Evolutionary conservation across 2,797 vertebrate species (phyloP).

Genomic region (Pangasius mekongensis): DNA sequence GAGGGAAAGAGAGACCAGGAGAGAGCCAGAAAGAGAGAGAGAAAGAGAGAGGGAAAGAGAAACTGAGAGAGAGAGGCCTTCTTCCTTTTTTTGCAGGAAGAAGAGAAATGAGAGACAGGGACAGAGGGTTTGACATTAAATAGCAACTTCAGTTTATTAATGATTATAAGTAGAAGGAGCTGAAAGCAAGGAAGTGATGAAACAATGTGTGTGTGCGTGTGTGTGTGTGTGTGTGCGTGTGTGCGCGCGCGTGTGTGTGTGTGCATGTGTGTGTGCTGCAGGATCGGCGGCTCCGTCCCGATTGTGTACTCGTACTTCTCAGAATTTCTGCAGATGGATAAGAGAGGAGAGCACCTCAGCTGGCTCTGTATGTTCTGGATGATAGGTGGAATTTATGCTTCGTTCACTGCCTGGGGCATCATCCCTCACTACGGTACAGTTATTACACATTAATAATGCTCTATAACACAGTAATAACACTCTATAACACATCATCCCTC

Average conservation of each 20-base stretch:
- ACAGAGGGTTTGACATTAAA: background rate
- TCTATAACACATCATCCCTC: background rate
- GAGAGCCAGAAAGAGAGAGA: too few relatives aligned
- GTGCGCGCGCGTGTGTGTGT: slow-evolving; percentile 10
- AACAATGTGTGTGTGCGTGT: slow-evolving; percentile 10
- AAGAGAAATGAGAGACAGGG: background rate
- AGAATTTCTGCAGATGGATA: slow-evolving; percentile 94
- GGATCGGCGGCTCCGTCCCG: slow-evolving; percentile 91
- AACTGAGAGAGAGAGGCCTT: background rate
- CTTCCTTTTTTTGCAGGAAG: background rate
- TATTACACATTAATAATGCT: background rate
- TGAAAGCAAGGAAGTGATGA: background rate
- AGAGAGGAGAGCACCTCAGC: slow-evolving; percentile 94
- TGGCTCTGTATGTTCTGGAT: slow-evolving; percentile 99
- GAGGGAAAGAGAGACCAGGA: background rate
- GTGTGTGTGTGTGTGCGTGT: slow-evolving; percentile 19
- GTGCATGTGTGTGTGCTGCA: slow-evolving; percentile 61
- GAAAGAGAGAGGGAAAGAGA: too few relatives aligned
- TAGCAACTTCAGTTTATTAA: background rate
- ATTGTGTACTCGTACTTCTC: slow-evolving; percentile 97
- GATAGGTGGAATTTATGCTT: slow-evolving; percentile 93
- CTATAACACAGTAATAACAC: background rate
- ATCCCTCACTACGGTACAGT: slow-evolving; percentile 92
- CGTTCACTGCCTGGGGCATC: slow-evolving; percentile 94
- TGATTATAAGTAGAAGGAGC: background rate